These are phyloP conservation scores for Eupristina koningsbergeri DNA, from an alignment of 1,140 invertebrate species.

Conservation along the genomic window DNA sequence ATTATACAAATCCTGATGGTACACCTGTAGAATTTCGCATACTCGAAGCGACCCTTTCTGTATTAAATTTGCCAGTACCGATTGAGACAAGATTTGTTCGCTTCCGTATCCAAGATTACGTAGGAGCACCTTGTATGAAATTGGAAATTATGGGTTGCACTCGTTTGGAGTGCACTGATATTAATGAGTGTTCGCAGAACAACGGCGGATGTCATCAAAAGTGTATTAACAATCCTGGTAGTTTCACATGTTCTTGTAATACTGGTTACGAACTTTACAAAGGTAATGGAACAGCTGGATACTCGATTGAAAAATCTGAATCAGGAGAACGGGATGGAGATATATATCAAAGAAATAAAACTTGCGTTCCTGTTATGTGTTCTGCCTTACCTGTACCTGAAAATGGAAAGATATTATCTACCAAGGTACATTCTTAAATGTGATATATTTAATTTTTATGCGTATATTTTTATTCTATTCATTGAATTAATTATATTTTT, in stretches of 20 bases:
- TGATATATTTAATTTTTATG: neutral
- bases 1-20: conserved; percentile 92
- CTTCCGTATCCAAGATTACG: conserved; percentile 92
- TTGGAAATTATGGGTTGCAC: conserved; percentile 95
- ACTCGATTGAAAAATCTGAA: conserved; percentile 85
- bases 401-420: conserved; percentile 91
- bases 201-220: conserved; percentile 97
- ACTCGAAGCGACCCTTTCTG: conserved; percentile 88
- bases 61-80: conserved; percentile 90
- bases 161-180: conserved; percentile 90
- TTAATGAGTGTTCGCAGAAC: conserved; percentile 91
- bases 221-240: conserved; percentile 91
- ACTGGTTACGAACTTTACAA: conserved; percentile 93
- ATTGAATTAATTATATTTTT: neutral
- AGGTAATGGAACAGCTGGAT: conserved; percentile 93
- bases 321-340: conserved; percentile 90
- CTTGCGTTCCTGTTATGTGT: conserved; percentile 94
- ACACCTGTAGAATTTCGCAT: conserved; percentile 94
- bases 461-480: neutral
- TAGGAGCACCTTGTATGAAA: conserved; percentile 90
- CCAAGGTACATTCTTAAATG: conserved; percentile 73
- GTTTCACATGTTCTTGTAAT: conserved; percentile 91
- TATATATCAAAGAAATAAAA: conserved; percentile 92
- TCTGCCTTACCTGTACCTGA: conserved; percentile 85
- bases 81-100: conserved; percentile 92